Evolutionary conservation across 2,113 vertebrate species (phyloP).

Genomic region (Gobiocypris rarus): DNA sequence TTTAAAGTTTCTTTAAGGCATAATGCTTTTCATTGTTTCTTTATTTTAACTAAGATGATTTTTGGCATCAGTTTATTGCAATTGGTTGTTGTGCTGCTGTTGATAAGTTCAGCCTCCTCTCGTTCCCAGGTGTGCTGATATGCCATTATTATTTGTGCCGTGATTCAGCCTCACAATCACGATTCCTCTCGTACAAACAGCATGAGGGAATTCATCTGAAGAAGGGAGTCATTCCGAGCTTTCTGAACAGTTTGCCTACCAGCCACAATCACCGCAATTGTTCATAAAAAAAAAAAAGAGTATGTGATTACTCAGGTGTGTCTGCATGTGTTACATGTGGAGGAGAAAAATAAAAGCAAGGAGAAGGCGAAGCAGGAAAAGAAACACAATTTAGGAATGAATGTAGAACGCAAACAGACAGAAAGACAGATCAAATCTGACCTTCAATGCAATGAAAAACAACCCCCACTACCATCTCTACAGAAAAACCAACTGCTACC

Average conservation of each 20-base stretch:
- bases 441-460: constrained; percentile 20
- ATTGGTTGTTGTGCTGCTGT: neutral
- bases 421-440: constrained; percentile 18
- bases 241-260: constrained; percentile 46
- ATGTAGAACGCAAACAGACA: constrained; percentile 26
- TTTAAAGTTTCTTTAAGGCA: neutral
- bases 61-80: neutral
- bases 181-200: constrained; percentile 49
- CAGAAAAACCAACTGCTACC: constrained; percentile 50
- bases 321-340: neutral
- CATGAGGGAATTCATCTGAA: constrained; percentile 39
- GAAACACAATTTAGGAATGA: constrained; percentile 7
- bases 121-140: constrained; percentile 39
- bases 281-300: constrained; percentile 10
- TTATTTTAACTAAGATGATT: neutral
- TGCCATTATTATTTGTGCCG: constrained; percentile 40
- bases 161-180: constrained; percentile 41
- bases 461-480: neutral
- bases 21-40: neutral
- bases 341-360: neutral
- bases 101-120: constrained; percentile 28
- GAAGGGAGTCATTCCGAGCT: constrained; percentile 36
- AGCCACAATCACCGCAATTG: constrained; percentile 24
- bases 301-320: constrained; percentile 11
- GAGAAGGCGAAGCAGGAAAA: neutral